Base-by-base conservation (phyloP, 1,140 invertebrate genomes). In the Solen grandis region DNA sequence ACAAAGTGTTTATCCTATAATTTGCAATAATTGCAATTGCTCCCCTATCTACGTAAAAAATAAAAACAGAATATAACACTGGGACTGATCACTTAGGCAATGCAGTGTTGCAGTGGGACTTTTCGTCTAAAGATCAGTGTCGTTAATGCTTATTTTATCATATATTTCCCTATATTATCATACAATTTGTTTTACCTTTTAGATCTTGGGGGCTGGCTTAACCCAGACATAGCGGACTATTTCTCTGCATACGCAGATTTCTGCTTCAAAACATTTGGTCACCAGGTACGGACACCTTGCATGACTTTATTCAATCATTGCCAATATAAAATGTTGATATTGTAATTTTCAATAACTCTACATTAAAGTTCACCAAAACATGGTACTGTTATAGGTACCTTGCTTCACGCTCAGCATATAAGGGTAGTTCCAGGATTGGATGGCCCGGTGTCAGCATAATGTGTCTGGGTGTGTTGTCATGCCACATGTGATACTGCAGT, bases 151-250 rank as follows among this genome's bases (percentile, higher is more conserved):
- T 8, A 46, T 10, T 10, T 19, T 46, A 46, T 46, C 19, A 10
- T 19, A 46, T 8, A 19, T 46, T 46, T 46, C 41, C 8, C 41
- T 46, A 19, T 10, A 19, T 10, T 8, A 10, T 46, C 41, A 8
- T 10, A 19, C 41, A 46, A 10, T 46, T 46, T 10, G 41, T 46
- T 46, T 46, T 46, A 46, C 19, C 41, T 46, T 46, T 10, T 19
- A 46, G 86, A 92, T 31, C 36, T 80, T 14, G 93, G 92, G n/a
- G 94, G 94, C 0, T 94, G 94, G 93, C 81, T 92, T 0, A 95
- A 94, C 83, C 84, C 91, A 3, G 60, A 91, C 2, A 93, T 94
- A n/a, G 86, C 91, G 0, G 89, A 93, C 22, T 93, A 93, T 72
- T 95, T 95, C 82, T 85, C 88, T 22, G 88, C 92, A 33, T 94